Percentiles rank a stretch among this genome's conserved stretches.
phyloP scores from a whole-genome alignment of 1,140 invertebrate genomes.

The Drosophila guanche region DNA sequence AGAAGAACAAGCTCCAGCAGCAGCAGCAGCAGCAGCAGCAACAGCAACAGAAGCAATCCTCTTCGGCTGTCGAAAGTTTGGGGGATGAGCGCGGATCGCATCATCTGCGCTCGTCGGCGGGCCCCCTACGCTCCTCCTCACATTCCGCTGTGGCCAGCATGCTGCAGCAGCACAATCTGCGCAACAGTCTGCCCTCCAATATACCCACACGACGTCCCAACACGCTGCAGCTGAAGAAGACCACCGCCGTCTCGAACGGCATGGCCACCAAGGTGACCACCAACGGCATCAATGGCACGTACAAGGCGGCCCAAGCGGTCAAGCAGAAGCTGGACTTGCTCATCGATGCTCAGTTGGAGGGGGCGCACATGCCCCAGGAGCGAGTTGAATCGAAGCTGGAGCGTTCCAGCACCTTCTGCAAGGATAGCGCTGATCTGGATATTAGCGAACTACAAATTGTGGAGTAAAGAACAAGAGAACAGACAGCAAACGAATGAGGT shows the following conservation, averaged over 20 bases:
- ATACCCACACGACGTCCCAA: constrained; percentile 80
- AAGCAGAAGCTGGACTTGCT: constrained; percentile 79
- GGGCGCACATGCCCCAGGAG: constrained; percentile 27
- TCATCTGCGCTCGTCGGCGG: constrained; percentile 47
- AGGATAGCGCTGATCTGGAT: constrained; percentile 76
- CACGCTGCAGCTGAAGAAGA: constrained; percentile 81
- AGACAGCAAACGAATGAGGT: constrained; percentile 9
- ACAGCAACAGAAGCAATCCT: constrained; percentile 38
- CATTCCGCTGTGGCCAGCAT: constrained; percentile 75
- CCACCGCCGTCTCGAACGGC: constrained; percentile 44
- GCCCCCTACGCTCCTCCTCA: constrained; percentile 73
- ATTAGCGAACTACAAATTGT: constrained; percentile 79
- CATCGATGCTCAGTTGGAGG: constrained; percentile 60
- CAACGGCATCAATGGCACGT: constrained; percentile 53
- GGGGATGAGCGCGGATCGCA: constrained; percentile 72
- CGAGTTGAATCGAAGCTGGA: constrained; percentile 78
- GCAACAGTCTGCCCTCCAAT: constrained; percentile 74
- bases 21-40: constrained; percentile 67
- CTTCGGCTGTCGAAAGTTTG: constrained; percentile 57
- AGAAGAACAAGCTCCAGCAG: constrained; percentile 77
- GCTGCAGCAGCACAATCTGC: constrained; percentile 69
- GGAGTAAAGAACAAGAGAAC: constrained; percentile 54
- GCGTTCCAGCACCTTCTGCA: constrained; percentile 83
- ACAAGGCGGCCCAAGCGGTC: constrained; percentile 66
- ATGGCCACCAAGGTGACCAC: constrained; percentile 22